Percentiles rank a stretch among this genome's conserved stretches.
These are phyloP conservation scores for Latrodectus elegans DNA, from an alignment of 2,888 invertebrate genomes.

Conservation along the genomic window DNA sequence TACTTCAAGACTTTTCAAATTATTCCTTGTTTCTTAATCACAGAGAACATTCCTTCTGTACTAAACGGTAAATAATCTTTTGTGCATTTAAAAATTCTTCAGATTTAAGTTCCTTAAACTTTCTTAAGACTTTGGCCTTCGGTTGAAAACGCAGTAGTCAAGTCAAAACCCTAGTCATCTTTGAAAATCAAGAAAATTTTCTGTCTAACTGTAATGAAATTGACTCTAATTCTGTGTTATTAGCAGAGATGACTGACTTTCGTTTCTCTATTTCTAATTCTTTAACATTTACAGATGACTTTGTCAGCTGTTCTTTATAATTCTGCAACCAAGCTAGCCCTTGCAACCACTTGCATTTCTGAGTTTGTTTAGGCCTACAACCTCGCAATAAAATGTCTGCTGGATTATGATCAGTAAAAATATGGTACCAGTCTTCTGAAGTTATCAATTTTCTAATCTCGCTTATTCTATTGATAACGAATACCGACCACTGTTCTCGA, in stretches of 20 bases:
- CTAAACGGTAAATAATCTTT: no score
- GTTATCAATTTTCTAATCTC: background rate
- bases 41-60: no score
- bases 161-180: background rate
- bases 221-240: no score
- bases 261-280: no score
- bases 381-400: no score
- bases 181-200: background rate
- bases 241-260: no score
- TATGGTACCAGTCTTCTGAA: background rate
- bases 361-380: background rate
- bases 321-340: constrained; percentile 11
- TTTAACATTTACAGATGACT: background rate
- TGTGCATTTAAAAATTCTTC: no score
- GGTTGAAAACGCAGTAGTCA: background rate
- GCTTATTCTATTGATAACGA: no score
- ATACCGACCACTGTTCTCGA: no score
- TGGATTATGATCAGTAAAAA: background rate
- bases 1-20: background rate
- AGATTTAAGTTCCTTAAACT: no score
- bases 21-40: background rate
- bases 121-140: background rate
- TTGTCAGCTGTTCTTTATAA: background rate
- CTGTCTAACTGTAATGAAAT: no score
- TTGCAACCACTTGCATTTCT: background rate